Evolutionary conservation across 2,888 invertebrate genomes (phyloP).

Genomic region (Torymus texanus): DNA sequence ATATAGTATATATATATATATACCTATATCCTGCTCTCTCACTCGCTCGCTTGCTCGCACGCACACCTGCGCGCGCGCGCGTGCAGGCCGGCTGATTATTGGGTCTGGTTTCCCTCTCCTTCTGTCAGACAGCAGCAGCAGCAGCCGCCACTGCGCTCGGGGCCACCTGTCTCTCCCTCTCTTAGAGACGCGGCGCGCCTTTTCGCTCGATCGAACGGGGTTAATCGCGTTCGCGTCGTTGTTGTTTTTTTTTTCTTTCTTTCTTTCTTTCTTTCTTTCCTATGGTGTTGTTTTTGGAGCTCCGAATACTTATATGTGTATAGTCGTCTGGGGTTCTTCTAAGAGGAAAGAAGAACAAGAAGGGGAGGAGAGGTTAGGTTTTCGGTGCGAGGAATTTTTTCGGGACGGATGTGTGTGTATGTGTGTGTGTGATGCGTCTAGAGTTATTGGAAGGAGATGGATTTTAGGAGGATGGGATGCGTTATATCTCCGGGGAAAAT

Average conservation of each 20-base stretch:
- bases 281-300: background rate
- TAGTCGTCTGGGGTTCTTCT: no score
- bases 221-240: conserved; percentile 39
- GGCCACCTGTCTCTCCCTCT: conserved; percentile 49
- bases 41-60: background rate
- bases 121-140: conserved; percentile 5
- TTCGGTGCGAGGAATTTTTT: no score
- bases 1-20: no score
- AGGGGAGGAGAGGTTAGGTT: no score
- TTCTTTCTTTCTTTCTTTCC: background rate
- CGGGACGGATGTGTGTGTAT: no score
- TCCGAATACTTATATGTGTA: no score
- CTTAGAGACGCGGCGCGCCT: background rate
- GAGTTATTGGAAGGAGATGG: no score
- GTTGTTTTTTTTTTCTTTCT: conserved; percentile 25
- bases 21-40: no score
- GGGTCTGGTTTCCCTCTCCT: conserved; percentile 47
- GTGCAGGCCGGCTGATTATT: conserved; percentile 53
- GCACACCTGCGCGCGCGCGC: background rate
- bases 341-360: no score
- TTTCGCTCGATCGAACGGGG: conserved; percentile 49
- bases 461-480: no score
- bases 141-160: conserved; percentile 6
- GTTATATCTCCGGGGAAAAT: no score
- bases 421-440: no score